Evolutionary conservation across 1,140 invertebrate species (phyloP), one percentile per base, ranked within the genome.

Genomic region (Aphis craccivora): DNA sequence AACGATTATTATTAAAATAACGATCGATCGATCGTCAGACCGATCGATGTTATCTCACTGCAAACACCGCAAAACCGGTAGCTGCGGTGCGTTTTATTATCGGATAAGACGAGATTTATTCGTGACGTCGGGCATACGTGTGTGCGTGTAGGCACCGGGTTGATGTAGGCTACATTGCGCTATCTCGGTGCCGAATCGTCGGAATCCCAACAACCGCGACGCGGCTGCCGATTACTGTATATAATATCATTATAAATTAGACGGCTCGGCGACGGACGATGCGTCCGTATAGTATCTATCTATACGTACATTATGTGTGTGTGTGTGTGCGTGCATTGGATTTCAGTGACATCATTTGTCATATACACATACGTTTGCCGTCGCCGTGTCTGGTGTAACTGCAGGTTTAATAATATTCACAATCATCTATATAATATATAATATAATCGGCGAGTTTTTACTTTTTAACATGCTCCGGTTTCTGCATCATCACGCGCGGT

Each of bases 231-330:
- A n/a, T 76, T n/a, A 76, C 60, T n/a, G 60, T 76, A 76, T 76
- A 76, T 76, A 76, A n/a, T 76, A 76, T 67, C 23, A 76, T 76
- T 76, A 76, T 76, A n/a, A 76, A 76, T 76, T n/a, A 76, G 60
- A 76, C 60, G n/a, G 60, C 30, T 76, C 60, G 30, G 60, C 60
- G 60, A 76, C 60, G 60, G n/a, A 76, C n/a, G 60, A 76, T n/a
- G 60, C 30, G 30, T 76, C 18, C 3, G 9, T 11, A 60, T 30
- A 30, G 0, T 30, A 55, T 45, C 11, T 11, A 45, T 8, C 9
- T 45, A 45, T 45, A 1, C 7, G 0, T 45, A 8, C 7, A 45
- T 1, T 45, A 45, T 45, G 43, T 76, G 6, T 14, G 14, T 14
- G 60, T n/a, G 6, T 8, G 45, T 45, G 9, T 76, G 6, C 5